Conservation (phyloP, 2,888 invertebrate genomes). For the Hypomecis punctinalis region DNA sequence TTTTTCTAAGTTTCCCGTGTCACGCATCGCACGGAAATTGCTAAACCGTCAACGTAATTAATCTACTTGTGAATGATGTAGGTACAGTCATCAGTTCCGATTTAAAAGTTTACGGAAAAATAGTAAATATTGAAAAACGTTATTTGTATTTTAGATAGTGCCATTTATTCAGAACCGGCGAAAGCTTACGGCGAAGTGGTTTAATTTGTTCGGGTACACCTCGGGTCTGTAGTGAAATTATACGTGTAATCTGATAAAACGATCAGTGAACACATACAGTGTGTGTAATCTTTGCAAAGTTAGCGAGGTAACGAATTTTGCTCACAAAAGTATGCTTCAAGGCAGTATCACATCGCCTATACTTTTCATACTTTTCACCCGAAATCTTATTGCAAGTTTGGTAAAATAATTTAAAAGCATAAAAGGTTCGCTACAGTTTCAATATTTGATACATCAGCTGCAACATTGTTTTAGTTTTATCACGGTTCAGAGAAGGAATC, state of each 20-base stretch:
- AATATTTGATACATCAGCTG: slow-evolving; percentile 19
- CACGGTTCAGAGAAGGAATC: slow-evolving; percentile 29
- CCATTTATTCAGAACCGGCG: background rate
- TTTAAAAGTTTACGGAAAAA: background rate
- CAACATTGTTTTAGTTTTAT: slow-evolving; percentile 31
- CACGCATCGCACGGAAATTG: slow-evolving; percentile 14
- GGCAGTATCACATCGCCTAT: background rate
- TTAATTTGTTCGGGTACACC: background rate
- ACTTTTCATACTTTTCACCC: background rate
- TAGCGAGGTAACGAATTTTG: no score
- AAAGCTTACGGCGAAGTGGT: background rate
- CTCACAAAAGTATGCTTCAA: background rate
- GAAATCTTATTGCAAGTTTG: background rate
- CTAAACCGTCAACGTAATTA: slow-evolving; percentile 19
- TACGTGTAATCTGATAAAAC: background rate
- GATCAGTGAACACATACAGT: background rate
- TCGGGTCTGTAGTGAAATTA: background rate
- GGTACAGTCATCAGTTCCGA: background rate
- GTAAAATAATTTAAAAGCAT: background rate
- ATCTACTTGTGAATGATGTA: slow-evolving; percentile 4
- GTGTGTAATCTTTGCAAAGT: no score
- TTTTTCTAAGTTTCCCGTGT: slow-evolving; percentile 25
- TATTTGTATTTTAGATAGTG: background rate
- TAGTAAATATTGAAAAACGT: background rate
- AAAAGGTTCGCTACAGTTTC: background rate